Percentiles rank a stretch among this genome's conserved stretches.
These are phyloP conservation scores for Megalops atlanticus DNA, from an alignment of 2,113 vertebrate species.

Conservation along the genomic window DNA sequence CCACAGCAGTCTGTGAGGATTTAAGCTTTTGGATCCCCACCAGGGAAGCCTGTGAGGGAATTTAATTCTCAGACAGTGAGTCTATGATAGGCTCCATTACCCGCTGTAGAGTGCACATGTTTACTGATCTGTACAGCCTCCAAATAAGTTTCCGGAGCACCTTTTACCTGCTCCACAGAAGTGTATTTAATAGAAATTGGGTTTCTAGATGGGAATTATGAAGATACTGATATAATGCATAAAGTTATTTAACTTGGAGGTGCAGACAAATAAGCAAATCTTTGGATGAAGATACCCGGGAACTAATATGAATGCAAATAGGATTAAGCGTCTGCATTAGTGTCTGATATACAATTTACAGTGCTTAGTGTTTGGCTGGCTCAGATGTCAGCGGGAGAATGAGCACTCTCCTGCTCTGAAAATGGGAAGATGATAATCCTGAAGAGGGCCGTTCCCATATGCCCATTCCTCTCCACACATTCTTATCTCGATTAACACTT, in stretches of 20 bases:
- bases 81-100: constrained; percentile 59
- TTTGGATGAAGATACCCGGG: constrained; percentile 79
- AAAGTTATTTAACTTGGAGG: constrained; percentile 85
- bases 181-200: constrained; percentile 91
- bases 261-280: constrained; percentile 88
- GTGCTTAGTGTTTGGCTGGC: constrained; percentile 73
- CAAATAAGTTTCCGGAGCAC: constrained; percentile 78
- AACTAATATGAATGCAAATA: constrained; percentile 96
- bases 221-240: constrained; percentile 90
- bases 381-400: constrained; percentile 50
- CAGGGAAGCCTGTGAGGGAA: constrained; percentile 64
- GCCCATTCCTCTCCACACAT: neutral
- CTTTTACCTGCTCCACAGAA: constrained; percentile 75
- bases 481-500: constrained; percentile 25
- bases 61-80: constrained; percentile 70
- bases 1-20: constrained; percentile 36
- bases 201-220: constrained; percentile 90
- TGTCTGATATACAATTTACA: constrained; percentile 86
- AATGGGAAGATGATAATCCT: constrained; percentile 39
- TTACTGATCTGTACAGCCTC: constrained; percentile 83
- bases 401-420: constrained; percentile 32
- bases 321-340: constrained; percentile 88
- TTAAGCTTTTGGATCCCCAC: constrained; percentile 40
- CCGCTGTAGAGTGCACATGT: constrained; percentile 59
- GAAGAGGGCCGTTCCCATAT: neutral